Percentiles rank a stretch among this genome's conserved stretches.
Conservation (phyloP, 2,113 vertebrate genomes). For the Chunga burmeisteri region DNA sequence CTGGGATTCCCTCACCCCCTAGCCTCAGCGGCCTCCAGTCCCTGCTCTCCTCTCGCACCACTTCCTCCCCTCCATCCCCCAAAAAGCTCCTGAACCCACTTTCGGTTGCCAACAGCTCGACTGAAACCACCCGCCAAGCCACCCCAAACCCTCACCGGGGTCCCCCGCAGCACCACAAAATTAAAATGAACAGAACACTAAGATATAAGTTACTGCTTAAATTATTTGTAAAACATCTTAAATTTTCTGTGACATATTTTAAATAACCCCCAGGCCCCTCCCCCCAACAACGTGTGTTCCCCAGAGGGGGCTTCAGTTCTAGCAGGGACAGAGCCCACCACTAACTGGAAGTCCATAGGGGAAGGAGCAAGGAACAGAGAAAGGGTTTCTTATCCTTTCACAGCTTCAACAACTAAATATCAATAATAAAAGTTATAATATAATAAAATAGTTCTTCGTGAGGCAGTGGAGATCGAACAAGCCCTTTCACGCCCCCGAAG, state of each 20-base stretch:
- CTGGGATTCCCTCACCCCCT: not conserved
- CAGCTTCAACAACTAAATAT: conserved; percentile 73
- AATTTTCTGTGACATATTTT: conserved; percentile 68
- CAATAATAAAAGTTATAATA: conserved; percentile 74
- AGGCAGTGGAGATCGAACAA: conserved; percentile 69
- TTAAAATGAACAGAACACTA: conserved; percentile 62
- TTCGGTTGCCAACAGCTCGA: not conserved
- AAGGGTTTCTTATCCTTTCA: conserved; percentile 72
- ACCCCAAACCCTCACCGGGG: not conserved
- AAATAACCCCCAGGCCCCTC: conserved; percentile 65
- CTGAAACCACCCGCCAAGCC: not conserved
- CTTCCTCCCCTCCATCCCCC: not conserved
- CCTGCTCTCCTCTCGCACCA: not conserved
- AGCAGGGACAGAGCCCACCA: conserved; percentile 30
- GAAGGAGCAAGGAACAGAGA: conserved; percentile 46
- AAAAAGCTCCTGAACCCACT: not conserved
- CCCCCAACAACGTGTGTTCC: not conserved
- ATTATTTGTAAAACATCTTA: conserved; percentile 79
- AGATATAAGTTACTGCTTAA: conserved; percentile 82
- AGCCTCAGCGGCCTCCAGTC: not conserved
- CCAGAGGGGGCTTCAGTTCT: conserved; percentile 7
- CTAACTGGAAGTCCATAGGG: conserved; percentile 24
- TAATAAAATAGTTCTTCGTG: conserved; percentile 73
- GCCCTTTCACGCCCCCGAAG: conserved; percentile 32
- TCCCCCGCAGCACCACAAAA: not conserved